Conservation (phyloP, 2,113 vertebrate species). For the Crotalus helleri region DNA sequence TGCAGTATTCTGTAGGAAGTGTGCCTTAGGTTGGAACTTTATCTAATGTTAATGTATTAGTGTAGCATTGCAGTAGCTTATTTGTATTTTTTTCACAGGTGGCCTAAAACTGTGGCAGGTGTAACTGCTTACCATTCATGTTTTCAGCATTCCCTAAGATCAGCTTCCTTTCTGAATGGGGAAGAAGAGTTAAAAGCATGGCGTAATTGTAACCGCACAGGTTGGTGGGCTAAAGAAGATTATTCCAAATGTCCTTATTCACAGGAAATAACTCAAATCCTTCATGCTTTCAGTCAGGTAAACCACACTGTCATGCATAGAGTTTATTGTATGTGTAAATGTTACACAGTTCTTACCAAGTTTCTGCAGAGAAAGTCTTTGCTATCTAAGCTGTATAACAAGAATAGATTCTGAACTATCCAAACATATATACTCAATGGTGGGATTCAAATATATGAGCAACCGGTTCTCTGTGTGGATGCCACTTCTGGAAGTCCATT, state of each 20-base stretch:
- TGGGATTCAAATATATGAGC: no score
- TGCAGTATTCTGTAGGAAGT: not conserved
- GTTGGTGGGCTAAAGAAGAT: conserved; percentile 84
- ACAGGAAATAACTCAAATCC: conserved; percentile 81
- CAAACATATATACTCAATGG: not conserved
- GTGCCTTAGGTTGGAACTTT: not conserved
- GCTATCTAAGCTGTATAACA: not conserved
- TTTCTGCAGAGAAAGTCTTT: not conserved
- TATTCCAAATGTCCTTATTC: conserved; percentile 86
- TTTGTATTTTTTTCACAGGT: conserved; percentile 66
- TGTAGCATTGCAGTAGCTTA: conserved; percentile 1
- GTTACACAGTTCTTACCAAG: not conserved
- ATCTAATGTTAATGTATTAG: not conserved
- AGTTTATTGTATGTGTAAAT: not conserved
- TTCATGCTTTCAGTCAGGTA: conserved; percentile 88
- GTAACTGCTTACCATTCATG: conserved; percentile 81
- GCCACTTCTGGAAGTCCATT: no score
- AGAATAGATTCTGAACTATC: not conserved
- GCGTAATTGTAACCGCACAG: conserved; percentile 81
- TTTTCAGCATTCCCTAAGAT: conserved; percentile 69
- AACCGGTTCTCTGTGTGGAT: no score
- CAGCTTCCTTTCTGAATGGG: conserved; percentile 38
- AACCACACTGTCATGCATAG: not conserved
- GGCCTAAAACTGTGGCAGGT: conserved; percentile 86
- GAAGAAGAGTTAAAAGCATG: conserved; percentile 78